Evolutionary conservation across 2,113 vertebrate species (phyloP), one percentile per base, ranked within the genome.

Genomic region (Nerophis lumbriciformis): DNA sequence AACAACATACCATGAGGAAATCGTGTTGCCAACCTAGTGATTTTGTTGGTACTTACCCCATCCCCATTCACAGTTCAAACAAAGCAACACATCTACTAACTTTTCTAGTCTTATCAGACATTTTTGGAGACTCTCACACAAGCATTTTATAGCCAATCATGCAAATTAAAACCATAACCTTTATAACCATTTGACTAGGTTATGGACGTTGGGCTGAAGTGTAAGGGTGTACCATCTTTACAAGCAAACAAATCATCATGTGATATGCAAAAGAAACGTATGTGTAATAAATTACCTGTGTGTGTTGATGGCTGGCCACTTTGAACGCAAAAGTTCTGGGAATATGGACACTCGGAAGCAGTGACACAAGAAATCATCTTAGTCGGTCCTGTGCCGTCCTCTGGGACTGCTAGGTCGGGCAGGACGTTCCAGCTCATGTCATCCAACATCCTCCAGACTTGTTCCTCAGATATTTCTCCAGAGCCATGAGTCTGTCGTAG

Each of bases 341-440:
- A 61, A 61, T 19, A 47, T 6, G 2, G 45, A 11, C 16, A n/a
- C 2, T 16, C 66, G 15, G 14, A 55, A 35, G 59, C 21, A 6
- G 38, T 6, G 38, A 37, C 12, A 0, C 7, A 45, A 12, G 47
- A 2, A 1, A 48, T 42, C 28, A 16, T 42, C n/a, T 2, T 53
- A 48, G 45, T 36, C 6, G 36, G 36, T 0, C 5, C 36, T 0
- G 3, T 6, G 0, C 47, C 28, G 2, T n/a, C 8, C 48, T 59
- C 62, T 6, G 44, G 15, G 39, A 9, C 9, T n/a, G 83, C 75
- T 44, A 80, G 4, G 56, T 64, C 61, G 3, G 88, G 83, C 53
- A 88, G 72, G 65, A 90, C 84, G 65, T 87, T 82, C 63, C 89
- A 81, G 19, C 84, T 78, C 71, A 88, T 82, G 38, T 90, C 86